A percentile compares a stretch with the other conserved stretches of the same genome.
Evolutionary conservation across 2,113 vertebrate species (phyloP).

Genomic region (Platysternon megacephalum): DNA sequence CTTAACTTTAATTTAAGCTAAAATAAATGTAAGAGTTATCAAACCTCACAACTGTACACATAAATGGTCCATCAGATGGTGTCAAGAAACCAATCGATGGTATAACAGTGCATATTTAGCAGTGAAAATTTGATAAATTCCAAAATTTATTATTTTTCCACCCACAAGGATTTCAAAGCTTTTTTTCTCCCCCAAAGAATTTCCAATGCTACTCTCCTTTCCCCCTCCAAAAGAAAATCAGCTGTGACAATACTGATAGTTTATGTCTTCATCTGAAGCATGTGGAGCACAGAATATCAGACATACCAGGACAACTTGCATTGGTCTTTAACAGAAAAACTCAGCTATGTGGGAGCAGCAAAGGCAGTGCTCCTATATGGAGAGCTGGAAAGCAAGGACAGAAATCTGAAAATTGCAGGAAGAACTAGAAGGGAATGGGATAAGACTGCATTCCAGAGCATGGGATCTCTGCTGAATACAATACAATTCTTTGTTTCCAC

Average conservation of each 20-base stretch:
- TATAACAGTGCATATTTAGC: neutral
- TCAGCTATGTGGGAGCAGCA: neutral
- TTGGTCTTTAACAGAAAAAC: neutral
- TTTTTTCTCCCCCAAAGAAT: fast-evolving
- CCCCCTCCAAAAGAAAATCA: neutral
- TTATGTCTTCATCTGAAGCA: neutral
- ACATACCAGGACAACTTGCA: neutral
- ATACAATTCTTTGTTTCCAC: neutral
- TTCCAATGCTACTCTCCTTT: neutral
- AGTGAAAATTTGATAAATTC: neutral
- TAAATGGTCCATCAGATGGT: neutral
- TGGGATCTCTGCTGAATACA: neutral
- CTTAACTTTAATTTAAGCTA: neutral
- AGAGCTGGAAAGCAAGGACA: neutral
- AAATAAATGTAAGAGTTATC: neutral
- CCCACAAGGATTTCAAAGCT: neutral
- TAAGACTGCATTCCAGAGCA: neutral
- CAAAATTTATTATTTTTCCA: neutral
- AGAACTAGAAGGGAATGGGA: neutral
- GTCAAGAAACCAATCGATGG: neutral
- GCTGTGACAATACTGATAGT: neutral
- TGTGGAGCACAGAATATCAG: neutral
- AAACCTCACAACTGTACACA: neutral
- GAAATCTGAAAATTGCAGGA: neutral
- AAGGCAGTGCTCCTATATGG: neutral